phyloP scores from a whole-genome alignment of 2,888 invertebrate genomes.

The Trachelus iudaicus region DNA sequence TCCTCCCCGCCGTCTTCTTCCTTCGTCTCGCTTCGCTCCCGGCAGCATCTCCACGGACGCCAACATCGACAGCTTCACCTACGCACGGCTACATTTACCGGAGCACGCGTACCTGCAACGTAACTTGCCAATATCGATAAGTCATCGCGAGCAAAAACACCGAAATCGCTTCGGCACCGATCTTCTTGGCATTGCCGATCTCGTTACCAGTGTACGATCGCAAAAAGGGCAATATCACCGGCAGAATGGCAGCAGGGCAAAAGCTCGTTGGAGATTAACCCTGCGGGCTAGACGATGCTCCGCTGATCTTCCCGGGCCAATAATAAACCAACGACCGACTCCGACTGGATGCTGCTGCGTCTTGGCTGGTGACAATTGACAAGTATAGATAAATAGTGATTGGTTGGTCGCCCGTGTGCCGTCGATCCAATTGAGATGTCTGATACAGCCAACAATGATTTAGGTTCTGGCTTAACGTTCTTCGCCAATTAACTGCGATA shows the following conservation, averaged over 20 bases:
- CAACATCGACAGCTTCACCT: not conserved
- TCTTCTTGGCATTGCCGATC: constrained; percentile 22
- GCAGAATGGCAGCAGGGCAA: not conserved
- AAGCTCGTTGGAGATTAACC: not conserved
- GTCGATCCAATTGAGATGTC: not conserved
- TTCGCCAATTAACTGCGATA: constrained; percentile 59
- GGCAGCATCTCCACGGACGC: not conserved
- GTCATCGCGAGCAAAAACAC: constrained; percentile 49
- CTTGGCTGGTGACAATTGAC: not conserved
- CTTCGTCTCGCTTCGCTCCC: not conserved
- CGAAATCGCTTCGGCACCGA: constrained; percentile 26
- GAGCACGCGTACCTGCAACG: constrained; percentile 7
- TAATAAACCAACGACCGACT: not conserved
- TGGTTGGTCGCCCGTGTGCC: not conserved
- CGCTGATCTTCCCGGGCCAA: not conserved
- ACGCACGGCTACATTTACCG: not conserved
- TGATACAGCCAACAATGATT: constrained; percentile 31
- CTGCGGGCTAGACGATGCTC: not conserved
- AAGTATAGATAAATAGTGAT: not conserved
- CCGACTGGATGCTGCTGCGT: not conserved
- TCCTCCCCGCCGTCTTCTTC: not conserved
- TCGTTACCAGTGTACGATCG: constrained; percentile 13
- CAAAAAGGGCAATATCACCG: constrained; percentile 2
- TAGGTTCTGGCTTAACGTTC: constrained; percentile 51
- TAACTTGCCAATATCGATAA: constrained; percentile 59